These are phyloP conservation scores for Oceanodroma leucorhoa DNA, from an alignment of 2,797 vertebrate genomes.

Conservation along the genomic window DNA sequence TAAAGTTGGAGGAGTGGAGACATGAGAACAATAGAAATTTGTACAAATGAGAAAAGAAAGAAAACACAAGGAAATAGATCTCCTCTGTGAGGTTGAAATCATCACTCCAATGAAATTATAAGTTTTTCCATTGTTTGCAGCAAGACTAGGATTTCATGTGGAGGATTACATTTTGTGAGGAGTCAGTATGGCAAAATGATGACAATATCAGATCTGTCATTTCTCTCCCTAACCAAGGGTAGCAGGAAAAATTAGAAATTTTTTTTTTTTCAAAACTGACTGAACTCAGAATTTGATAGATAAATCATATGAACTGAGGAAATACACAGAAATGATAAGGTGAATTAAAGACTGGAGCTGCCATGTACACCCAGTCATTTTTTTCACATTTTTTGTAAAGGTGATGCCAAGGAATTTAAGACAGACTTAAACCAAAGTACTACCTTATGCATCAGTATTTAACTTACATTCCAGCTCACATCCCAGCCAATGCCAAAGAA, in stretches of 20 bases:
- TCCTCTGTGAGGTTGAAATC: neutral
- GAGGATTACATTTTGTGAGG: neutral
- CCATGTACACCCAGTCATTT: neutral
- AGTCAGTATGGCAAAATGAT: neutral
- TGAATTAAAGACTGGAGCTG: neutral
- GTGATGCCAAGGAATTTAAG: neutral
- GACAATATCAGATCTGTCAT: neutral
- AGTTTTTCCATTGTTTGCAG: neutral
- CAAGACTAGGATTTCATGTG: neutral
- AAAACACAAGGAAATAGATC: neutral
- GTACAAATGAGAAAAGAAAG: neutral
- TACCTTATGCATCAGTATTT: neutral
- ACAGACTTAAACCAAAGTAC: neutral
- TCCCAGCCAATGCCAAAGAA: neutral
- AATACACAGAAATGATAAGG: neutral
- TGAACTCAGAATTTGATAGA: neutral
- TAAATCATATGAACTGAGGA: neutral
- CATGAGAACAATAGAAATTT: neutral
- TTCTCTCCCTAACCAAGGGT: neutral
- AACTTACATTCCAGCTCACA: neutral
- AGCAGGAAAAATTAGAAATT: neutral
- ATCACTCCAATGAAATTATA: neutral
- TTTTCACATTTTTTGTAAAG: neutral
- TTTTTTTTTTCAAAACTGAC: neutral
- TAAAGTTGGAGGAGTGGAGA: neutral